Base-by-base conservation (phyloP, 1,140 invertebrate species). In the Saccostrea echinata region DNA sequence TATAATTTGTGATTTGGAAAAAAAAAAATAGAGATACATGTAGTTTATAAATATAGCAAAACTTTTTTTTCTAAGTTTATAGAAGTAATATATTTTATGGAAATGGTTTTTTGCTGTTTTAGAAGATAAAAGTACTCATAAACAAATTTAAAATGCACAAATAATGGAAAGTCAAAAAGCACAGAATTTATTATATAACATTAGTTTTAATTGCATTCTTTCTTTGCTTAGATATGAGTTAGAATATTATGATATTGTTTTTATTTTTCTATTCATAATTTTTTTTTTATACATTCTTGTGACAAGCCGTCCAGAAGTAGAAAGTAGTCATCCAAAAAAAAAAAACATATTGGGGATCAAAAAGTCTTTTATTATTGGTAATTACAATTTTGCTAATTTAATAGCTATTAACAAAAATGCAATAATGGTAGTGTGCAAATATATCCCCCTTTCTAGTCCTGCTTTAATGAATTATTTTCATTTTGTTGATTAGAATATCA, bases 211-310 rank as follows among this genome's bases (percentile, higher is more conserved):
- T 2, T 0, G 55, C 18, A 61, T 61, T 43, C 16, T 61, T 61
- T 21, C 1, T n/a, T 6, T 61, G 55, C 16, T 61, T 61, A 18
- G n/a, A 4, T 57, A 57, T 57, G 43, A 57, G 55, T 61, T 61
- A n/a, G 21, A 21, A 61, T 43, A 18, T 61, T 6, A 61, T 61
- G 55, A 61, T 61, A 61, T 21, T 61, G 55, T 4, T 61, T 61
- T 61, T 61, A 61, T 61, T 61, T 61, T 61, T 61, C 16, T 61
- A 61, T 61, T 61, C 55, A 21, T 61, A 61, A 61, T 61, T 61
- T 61, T 6, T 61, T 6, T 61, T 61, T 61, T 61, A 21, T 61
- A 61, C 55, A 61, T 61, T 61, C 18, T 61, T 61, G 55, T 61
- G 55, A n/a, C 55, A 61, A 61, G 55, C 55, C 55, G 55, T 61